Evolutionary conservation across 2,797 vertebrate species (phyloP).

Genomic region (Enteromius thamalakanensis): DNA sequence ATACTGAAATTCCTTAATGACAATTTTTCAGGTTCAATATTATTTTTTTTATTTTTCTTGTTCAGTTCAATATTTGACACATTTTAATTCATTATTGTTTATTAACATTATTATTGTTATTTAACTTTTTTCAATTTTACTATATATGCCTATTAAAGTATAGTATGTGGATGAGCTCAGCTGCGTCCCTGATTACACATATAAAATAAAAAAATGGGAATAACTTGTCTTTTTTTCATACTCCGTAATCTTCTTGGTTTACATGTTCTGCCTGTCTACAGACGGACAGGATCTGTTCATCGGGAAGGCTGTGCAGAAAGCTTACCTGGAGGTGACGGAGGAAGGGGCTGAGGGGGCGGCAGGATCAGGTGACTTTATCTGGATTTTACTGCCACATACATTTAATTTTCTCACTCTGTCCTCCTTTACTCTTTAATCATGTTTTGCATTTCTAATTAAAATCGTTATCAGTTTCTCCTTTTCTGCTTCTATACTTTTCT

Average conservation of each 20-base stretch:
- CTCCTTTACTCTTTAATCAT: neutral
- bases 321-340: constrained; percentile 95
- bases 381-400: neutral
- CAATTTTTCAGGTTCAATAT: neutral
- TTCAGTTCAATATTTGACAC: neutral
- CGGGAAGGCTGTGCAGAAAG: constrained; percentile 91
- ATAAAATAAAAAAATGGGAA: constrained; percentile 9
- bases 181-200: neutral
- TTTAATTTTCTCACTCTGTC: neutral
- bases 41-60: neutral
- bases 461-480: neutral
- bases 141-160: neutral
- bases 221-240: neutral
- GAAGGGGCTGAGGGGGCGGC: constrained; percentile 94
- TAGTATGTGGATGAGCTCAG: neutral
- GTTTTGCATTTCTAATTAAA: neutral
- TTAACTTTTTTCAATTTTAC: neutral
- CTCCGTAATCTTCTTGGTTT: neutral
- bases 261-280: constrained; percentile 54
- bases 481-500: neutral
- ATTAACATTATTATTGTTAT: neutral
- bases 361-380: constrained; percentile 83
- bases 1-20: neutral
- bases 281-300: constrained; percentile 88
- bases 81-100: neutral